Base-by-base conservation (phyloP, 2,888 invertebrate species). In the Willowsia nigromaculata region DNA sequence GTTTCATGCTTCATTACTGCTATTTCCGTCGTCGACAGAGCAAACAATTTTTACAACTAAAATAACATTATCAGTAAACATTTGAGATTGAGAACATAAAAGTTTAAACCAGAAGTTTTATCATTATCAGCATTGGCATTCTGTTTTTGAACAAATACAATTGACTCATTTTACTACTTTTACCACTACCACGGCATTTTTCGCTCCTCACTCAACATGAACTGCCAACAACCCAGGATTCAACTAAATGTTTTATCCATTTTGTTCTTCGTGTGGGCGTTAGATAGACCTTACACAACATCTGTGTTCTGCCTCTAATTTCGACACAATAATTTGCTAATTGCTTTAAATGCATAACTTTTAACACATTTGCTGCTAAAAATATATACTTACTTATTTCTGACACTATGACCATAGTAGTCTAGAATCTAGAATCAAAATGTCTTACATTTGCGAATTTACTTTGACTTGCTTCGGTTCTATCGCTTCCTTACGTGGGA, bases 1-100 rank as follows among this genome's bases (percentile, higher is more conserved):
- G 22, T 43, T 82, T 47, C 65, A 82, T 50, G 82, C 65, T 82
- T 82, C 65, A 82, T 82, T 82, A 68, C 65, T 33, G 27, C 65
- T 27, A 15, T 47, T 65, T 68, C 62, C 47, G 47, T 47, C 65
- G 37, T 56, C 56, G 25, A 27, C 40, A 59, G 62, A 18, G 43
- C 81, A 81, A 59, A 59, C 81, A 59, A 62, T 56, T 81, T 81
- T 59, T 43, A 27, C 59, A 59, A 22, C 53, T 30, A 50, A 50
- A 50, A 76, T 15, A 74, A 74, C n/a, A 76, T 27, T 50, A 47
- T 22, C 27, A 22, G 50, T 6, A 30, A n/a, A 50, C 9, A 9
- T n/a, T 65, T 71, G 71, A 71, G 43, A 71, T 43, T 33, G 18
- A 37, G 25, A 71, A 43, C 40, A 68, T 37, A 40, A 22, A 71